phyloP scores from a whole-genome alignment of 2,888 invertebrate genomes.

The Dicranocentrus wangi region DNA sequence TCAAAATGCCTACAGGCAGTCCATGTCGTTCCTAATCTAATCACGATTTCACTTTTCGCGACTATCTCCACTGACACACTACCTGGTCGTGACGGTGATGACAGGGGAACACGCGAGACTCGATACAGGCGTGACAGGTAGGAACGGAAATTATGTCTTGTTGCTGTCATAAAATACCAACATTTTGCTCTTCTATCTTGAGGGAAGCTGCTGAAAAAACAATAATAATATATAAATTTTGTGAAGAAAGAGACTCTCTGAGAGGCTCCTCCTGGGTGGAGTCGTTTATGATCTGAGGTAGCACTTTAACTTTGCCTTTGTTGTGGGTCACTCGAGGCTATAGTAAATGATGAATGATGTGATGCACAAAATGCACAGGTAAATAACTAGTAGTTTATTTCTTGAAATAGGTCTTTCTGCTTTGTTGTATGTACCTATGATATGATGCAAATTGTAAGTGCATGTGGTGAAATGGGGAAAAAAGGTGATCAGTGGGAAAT shows the following conservation, averaged over 20 bases:
- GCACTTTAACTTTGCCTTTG: neutral
- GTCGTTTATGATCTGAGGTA: neutral
- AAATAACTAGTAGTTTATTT: no score
- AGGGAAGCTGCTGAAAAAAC: neutral
- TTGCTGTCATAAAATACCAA: slow-evolving; percentile 3
- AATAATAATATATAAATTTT: neutral
- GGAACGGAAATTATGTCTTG: slow-evolving; percentile 33
- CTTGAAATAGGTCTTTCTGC: neutral
- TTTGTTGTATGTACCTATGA: neutral
- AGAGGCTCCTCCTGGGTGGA: slow-evolving; percentile 19
- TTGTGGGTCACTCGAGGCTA: slow-evolving; percentile 4
- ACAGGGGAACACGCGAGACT: neutral
- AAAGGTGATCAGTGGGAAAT: neutral
- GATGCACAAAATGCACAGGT: neutral
- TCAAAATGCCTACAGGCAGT: no score
- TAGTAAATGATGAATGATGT: neutral
- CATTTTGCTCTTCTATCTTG: neutral
- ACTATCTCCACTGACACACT: neutral
- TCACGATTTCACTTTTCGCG: slow-evolving; percentile 1
- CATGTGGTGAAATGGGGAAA: neutral
- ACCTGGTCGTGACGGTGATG: neutral
- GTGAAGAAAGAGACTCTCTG: neutral
- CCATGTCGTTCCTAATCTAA: neutral
- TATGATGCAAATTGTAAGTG: neutral
- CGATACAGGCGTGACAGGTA: neutral